phyloP scores from a whole-genome alignment of 2,797 vertebrate genomes.

The Eleutherodactylus coqui region DNA sequence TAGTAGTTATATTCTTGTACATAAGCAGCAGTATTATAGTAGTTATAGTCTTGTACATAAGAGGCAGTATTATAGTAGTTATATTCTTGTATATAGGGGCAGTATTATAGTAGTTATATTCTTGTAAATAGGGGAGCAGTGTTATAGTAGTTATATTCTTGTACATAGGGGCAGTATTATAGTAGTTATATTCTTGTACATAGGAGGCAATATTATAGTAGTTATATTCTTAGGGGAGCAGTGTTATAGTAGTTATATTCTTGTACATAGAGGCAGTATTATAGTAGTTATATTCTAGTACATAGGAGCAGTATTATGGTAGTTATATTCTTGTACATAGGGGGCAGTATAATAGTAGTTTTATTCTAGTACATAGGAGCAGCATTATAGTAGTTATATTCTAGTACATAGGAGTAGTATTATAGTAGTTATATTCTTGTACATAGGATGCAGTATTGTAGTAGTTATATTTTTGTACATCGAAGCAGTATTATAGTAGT shows the following conservation, averaged over 20 bases:
- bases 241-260: slow-evolving; percentile 5
- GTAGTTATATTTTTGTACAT: too few relatives aligned
- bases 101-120: slow-evolving; percentile 19
- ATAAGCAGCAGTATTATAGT: slow-evolving; percentile 1
- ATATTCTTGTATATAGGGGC: background rate
- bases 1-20: slow-evolving; percentile 1
- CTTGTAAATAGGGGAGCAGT: slow-evolving; percentile 2
- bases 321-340: too few relatives aligned
- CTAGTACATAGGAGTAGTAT: too few relatives aligned
- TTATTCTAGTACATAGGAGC: too few relatives aligned
- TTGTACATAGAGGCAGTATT: too few relatives aligned
- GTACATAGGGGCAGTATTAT: slow-evolving; percentile 9
- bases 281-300: too few relatives aligned
- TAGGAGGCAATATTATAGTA: background rate
- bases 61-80: slow-evolving; percentile 8
- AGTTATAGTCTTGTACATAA: slow-evolving; percentile 9
- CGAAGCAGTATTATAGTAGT: too few relatives aligned
- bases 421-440: too few relatives aligned
- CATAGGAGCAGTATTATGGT: too few relatives aligned
- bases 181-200: slow-evolving; percentile 7
- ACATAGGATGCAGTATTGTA: too few relatives aligned
- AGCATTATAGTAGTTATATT: too few relatives aligned
- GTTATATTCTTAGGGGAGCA: slow-evolving; percentile 1
- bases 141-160: slow-evolving; percentile 13
- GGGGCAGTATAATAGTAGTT: too few relatives aligned